A percentile compares a stretch with the other conserved stretches of the same genome.
phyloP scores from a whole-genome alignment of 1,140 invertebrate species.

The Drosophila sturtevanti region DNA sequence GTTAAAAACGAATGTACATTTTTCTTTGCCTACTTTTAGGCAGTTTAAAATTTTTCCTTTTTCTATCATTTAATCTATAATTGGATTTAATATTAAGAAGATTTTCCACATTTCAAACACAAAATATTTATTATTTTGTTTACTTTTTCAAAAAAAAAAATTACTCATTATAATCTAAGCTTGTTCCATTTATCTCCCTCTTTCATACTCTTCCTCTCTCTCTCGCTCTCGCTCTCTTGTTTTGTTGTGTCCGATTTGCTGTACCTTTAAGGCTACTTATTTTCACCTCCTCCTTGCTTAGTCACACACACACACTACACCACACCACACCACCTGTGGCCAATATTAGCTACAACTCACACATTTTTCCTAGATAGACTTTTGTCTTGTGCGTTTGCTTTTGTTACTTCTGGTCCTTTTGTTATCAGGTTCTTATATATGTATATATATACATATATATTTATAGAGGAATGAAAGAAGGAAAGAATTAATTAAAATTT shows the following conservation, averaged over 20 bases:
- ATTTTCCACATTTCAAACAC: neutral
- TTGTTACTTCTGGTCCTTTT: slow-evolving; percentile 20
- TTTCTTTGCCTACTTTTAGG: neutral
- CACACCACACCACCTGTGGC: slow-evolving; percentile 51
- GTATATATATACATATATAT: neutral
- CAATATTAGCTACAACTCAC: slow-evolving; percentile 29
- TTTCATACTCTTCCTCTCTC: slow-evolving; percentile 40
- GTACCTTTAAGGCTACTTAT: slow-evolving; percentile 56
- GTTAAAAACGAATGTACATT: too few relatives aligned
- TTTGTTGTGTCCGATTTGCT: slow-evolving; percentile 48
- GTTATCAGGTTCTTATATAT: neutral
- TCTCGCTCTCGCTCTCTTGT: slow-evolving; percentile 18
- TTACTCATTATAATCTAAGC: slow-evolving; percentile 47
- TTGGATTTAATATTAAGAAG: neutral
- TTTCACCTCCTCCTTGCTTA: slow-evolving; percentile 23
- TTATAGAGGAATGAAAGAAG: too few relatives aligned
- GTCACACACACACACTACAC: neutral
- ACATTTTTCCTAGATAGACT: slow-evolving; percentile 16
- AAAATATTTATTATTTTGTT: neutral
- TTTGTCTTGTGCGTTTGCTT: slow-evolving; percentile 39
- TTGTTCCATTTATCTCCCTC: slow-evolving; percentile 55
- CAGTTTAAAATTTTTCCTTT: too few relatives aligned
- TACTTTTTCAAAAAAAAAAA: slow-evolving; percentile 3
- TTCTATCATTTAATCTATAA: too few relatives aligned
- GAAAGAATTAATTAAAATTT: slow-evolving; percentile 70